These are phyloP conservation scores for Heliconius hortense DNA, from an alignment of 2,888 invertebrate genomes.

Conservation along the genomic window DNA sequence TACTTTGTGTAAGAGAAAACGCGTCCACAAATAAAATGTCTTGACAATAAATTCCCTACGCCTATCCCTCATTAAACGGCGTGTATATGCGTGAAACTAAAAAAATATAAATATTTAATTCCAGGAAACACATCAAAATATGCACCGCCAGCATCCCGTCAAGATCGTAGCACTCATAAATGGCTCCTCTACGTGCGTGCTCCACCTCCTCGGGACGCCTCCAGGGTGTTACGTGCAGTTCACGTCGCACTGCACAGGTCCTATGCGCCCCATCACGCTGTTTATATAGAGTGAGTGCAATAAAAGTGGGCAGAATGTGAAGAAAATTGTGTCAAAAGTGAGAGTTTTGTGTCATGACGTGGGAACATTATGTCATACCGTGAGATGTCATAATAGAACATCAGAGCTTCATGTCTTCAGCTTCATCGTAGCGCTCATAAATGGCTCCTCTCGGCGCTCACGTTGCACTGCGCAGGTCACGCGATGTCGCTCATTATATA, in stretches of 20 bases:
- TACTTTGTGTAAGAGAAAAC: no score
- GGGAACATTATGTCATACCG: background rate
- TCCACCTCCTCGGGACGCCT: conserved; percentile 80
- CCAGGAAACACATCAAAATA: conserved; percentile 92
- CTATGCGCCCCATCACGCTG: conserved; percentile 92
- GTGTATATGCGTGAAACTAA: background rate
- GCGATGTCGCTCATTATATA: no score
- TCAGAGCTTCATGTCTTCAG: no score
- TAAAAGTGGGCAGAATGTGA: background rate
- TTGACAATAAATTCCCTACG: background rate
- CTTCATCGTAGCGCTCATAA: conserved; percentile 88
- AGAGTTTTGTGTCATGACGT: background rate
- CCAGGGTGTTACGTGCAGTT: conserved; percentile 86
- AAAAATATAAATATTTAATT: background rate
- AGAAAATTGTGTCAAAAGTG: background rate
- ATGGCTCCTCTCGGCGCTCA: conserved; percentile 93
- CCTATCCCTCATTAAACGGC: background rate
- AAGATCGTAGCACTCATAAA: conserved; percentile 90
- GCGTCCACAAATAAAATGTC: background rate
- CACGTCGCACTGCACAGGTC: conserved; percentile 92
- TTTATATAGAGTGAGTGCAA: conserved; percentile 86
- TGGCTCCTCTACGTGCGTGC: conserved; percentile 95
- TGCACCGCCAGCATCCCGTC: conserved; percentile 85
- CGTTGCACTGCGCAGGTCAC: conserved; percentile 90
- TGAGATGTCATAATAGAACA: no score